Evolutionary conservation across 2,113 vertebrate species (phyloP).

Genomic region (Cebidichthys violaceus): DNA sequence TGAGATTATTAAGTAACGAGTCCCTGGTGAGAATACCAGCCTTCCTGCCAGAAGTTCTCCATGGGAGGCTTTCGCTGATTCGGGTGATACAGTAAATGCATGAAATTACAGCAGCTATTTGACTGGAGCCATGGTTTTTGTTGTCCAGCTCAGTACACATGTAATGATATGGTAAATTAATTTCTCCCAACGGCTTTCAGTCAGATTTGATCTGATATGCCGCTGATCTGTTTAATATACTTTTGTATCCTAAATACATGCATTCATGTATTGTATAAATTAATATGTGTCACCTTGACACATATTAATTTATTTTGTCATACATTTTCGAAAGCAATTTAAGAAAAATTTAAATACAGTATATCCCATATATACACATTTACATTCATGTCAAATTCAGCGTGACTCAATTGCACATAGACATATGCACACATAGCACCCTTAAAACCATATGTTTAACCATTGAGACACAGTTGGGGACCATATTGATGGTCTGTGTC

Average conservation of each 20-base stretch:
- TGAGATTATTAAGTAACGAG: conserved; percentile 81
- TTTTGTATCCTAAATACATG: not conserved
- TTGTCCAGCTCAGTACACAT: conserved; percentile 17
- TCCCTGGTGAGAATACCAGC: conserved; percentile 77
- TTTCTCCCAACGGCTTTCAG: not conserved
- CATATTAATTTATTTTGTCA: not conserved
- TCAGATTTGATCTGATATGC: not conserved
- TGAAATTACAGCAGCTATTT: conserved; percentile 52
- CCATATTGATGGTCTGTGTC: conserved; percentile 3
- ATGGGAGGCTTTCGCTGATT: conserved; percentile 69
- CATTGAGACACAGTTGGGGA: not conserved
- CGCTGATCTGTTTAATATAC: not conserved
- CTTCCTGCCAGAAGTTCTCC: conserved; percentile 76
- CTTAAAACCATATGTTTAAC: conserved; percentile 31
- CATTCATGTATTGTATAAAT: not conserved
- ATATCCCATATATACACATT: not conserved
- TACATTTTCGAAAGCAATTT: not conserved
- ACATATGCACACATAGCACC: not conserved
- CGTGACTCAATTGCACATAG: not conserved
- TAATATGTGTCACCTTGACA: not conserved
- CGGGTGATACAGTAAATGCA: conserved; percentile 66
- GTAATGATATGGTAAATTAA: conserved; percentile 10
- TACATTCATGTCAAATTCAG: not conserved
- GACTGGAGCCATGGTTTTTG: conserved; percentile 41
- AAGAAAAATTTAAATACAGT: conserved; percentile 6